phyloP scores from a whole-genome alignment of 2,113 vertebrate genomes.

The Thalassoma bifasciatum region DNA sequence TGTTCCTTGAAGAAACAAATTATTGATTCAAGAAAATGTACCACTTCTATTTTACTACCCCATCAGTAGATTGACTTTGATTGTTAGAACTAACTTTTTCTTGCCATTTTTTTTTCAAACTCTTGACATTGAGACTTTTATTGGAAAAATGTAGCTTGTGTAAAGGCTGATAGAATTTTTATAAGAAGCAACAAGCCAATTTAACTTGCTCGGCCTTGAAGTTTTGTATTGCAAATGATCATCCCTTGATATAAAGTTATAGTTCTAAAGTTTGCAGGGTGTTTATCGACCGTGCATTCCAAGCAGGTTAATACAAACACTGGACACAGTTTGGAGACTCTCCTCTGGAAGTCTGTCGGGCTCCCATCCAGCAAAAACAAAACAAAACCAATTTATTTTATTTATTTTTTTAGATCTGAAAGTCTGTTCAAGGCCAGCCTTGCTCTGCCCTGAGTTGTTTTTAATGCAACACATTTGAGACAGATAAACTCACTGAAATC shows the following conservation, averaged over 20 bases:
- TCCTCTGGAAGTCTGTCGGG: slow-evolving; percentile 4
- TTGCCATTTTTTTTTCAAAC: too few relatives aligned
- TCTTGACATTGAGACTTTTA: too few relatives aligned
- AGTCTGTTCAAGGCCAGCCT: slow-evolving; percentile 29
- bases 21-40: too few relatives aligned
- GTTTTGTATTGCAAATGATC: not conserved
- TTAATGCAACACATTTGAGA: slow-evolving; percentile 25
- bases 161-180: too few relatives aligned
- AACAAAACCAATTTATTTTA: not conserved
- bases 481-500: slow-evolving; percentile 12
- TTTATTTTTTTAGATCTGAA: slow-evolving; percentile 3
- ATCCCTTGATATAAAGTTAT: not conserved
- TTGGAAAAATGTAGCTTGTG: too few relatives aligned
- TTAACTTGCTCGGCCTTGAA: too few relatives aligned
- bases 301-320: slow-evolving; percentile 39
- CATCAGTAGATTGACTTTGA: too few relatives aligned
- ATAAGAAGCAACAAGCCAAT: too few relatives aligned
- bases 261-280: not conserved
- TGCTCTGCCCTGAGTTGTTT: slow-evolving; percentile 56
- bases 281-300: slow-evolving; percentile 4
- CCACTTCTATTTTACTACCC: too few relatives aligned
- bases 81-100: too few relatives aligned
- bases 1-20: too few relatives aligned
- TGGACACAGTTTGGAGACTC: slow-evolving; percentile 1
- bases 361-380: slow-evolving; percentile 6